phyloP scores from a whole-genome alignment of 2,113 vertebrate genomes.

The Gobius niger region DNA sequence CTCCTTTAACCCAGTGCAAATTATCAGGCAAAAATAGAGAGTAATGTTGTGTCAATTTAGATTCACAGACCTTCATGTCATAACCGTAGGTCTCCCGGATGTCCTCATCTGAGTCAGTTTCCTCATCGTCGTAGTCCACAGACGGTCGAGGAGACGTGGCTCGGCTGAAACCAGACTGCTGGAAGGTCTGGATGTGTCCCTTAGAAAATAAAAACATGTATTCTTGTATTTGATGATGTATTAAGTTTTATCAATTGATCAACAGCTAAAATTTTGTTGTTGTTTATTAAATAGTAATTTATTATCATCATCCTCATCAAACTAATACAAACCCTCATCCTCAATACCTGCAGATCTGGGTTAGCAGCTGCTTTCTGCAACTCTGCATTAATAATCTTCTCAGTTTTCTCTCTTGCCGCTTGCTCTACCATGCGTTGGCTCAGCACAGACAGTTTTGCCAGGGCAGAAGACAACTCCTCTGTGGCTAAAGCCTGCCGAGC shows the following conservation, averaged over 20 bases:
- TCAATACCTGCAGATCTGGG: conserved; percentile 90
- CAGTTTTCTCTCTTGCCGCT: conserved; percentile 94
- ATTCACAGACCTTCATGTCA: conserved; percentile 84
- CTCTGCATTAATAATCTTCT: conserved; percentile 98
- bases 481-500: conserved; percentile 93
- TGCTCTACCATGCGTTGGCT: conserved; percentile 99
- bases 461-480: conserved; percentile 92
- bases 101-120: conserved; percentile 97
- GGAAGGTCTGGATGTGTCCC: conserved; percentile 97
- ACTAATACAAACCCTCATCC: background rate
- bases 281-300: too few relatives aligned
- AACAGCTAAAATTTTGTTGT: background rate
- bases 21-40: background rate
- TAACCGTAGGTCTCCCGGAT: conserved; percentile 95
- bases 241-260: too few relatives aligned
- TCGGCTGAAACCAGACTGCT: conserved; percentile 94
- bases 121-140: conserved; percentile 94
- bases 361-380: conserved; percentile 97
- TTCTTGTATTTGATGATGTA: too few relatives aligned
- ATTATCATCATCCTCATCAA: too few relatives aligned
- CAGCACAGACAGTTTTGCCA: conserved; percentile 95
- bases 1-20: too few relatives aligned
- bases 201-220: conserved; percentile 45
- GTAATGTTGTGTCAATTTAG: background rate
- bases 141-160: conserved; percentile 88